Conservation (phyloP, 2,888 invertebrate species). For the Heliconius ethilla region DNA sequence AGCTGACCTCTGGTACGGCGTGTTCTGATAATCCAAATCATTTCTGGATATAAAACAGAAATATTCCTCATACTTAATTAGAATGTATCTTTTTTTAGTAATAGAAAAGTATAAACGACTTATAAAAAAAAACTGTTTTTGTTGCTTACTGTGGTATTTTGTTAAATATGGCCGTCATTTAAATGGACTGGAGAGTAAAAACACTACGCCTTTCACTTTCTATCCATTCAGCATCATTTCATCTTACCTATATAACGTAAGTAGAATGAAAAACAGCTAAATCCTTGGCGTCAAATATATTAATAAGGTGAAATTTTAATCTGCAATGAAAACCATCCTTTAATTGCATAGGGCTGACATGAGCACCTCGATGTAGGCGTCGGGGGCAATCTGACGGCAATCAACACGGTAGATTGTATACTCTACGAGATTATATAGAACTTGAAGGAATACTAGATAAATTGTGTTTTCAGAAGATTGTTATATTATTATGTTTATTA, state of each 20-base stretch:
- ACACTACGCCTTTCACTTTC: too few relatives aligned
- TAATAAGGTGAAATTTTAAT: neutral
- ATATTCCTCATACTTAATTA: neutral
- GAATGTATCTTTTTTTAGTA: neutral
- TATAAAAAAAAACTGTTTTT: neutral
- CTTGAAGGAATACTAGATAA: neutral
- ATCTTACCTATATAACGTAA: neutral
- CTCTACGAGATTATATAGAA: slow-evolving; percentile 29
- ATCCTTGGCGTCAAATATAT: neutral
- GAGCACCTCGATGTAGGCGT: slow-evolving; percentile 34
- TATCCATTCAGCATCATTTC: neutral
- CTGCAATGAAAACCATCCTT: slow-evolving; percentile 15
- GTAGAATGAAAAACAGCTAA: neutral
- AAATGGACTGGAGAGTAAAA: neutral
- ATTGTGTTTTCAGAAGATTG: neutral
- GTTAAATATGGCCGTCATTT: neutral
- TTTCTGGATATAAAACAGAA: neutral
- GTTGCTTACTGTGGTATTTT: neutral
- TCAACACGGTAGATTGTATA: slow-evolving; percentile 36
- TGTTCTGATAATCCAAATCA: neutral
- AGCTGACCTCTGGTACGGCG: neutral
- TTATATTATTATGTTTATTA: neutral
- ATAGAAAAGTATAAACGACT: neutral
- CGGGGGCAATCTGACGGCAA: slow-evolving; percentile 38
- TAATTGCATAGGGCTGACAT: slow-evolving; percentile 37